Evolutionary conservation across 2,888 invertebrate species (phyloP).

Genomic region (Agrochola lota): DNA sequence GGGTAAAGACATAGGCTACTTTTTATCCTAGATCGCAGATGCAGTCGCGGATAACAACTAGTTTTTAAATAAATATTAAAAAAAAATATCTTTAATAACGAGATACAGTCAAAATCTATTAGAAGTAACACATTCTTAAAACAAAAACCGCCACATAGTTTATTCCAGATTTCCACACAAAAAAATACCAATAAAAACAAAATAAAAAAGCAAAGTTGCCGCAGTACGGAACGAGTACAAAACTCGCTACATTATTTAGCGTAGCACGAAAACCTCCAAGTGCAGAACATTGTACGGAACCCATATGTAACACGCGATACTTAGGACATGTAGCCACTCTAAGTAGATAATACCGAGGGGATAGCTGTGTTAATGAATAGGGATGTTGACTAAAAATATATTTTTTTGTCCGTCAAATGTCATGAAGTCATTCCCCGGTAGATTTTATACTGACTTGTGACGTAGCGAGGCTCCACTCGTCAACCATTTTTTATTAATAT

Average conservation of each 20-base stretch:
- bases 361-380: conserved; percentile 2
- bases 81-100: too few relatives aligned
- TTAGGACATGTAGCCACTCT: conserved; percentile 1
- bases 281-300: conserved; percentile 14
- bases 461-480: too few relatives aligned
- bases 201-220: conserved; percentile 41
- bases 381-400: too few relatives aligned
- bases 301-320: conserved; percentile 16
- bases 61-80: too few relatives aligned
- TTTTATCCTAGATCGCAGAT: too few relatives aligned
- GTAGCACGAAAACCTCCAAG: conserved; percentile 24
- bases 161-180: conserved; percentile 8
- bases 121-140: neutral
- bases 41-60: too few relatives aligned
- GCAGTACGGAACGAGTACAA: conserved; percentile 20
- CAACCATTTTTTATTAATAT: too few relatives aligned
- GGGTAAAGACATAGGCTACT: too few relatives aligned
- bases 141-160: neutral
- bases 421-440: too few relatives aligned
- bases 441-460: too few relatives aligned
- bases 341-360: conserved; percentile 27
- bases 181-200: conserved; percentile 17
- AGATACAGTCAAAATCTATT: neutral
- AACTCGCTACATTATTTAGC: conserved; percentile 11
- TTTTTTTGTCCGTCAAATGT: too few relatives aligned